Evolutionary conservation across 2,113 vertebrate species (phyloP).

Genomic region (Trogon melanurus): DNA sequence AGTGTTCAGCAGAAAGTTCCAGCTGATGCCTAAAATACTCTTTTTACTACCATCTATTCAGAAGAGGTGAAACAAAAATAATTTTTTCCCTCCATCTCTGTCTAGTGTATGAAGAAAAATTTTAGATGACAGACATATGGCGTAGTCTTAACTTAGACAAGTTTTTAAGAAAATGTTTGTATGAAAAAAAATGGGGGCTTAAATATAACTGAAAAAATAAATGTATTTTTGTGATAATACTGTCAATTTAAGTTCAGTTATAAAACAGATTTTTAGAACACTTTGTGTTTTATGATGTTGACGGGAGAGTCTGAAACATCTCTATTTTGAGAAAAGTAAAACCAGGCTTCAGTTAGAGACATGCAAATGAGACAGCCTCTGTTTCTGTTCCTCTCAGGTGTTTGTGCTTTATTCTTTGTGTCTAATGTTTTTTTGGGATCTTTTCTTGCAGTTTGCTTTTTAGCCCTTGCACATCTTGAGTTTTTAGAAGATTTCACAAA

Average conservation of each 20-base stretch:
- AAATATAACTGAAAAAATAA: not conserved
- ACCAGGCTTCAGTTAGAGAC: slow-evolving; percentile 1
- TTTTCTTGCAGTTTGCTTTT: not conserved
- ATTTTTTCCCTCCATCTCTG: not conserved
- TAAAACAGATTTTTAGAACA: not conserved
- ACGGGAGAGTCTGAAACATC: not conserved
- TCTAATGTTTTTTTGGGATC: not conserved
- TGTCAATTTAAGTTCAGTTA: not conserved
- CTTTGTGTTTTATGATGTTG: not conserved
- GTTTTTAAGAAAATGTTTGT: not conserved
- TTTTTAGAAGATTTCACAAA: not conserved
- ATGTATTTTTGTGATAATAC: not conserved
- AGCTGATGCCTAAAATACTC: not conserved
- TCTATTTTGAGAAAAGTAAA: slow-evolving; percentile 1
- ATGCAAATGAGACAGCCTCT: not conserved
- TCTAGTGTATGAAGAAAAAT: not conserved
- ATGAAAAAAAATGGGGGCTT: not conserved
- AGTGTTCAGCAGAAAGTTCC: not conserved
- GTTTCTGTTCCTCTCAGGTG: not conserved
- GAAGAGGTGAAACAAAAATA: not conserved
- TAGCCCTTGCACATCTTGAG: not conserved
- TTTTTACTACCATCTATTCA: not conserved
- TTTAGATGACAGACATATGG: not conserved
- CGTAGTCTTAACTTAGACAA: not conserved
- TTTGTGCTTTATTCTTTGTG: not conserved